Base-by-base conservation (phyloP, 2,797 vertebrate species). In the Spinus olivaceus region DNA sequence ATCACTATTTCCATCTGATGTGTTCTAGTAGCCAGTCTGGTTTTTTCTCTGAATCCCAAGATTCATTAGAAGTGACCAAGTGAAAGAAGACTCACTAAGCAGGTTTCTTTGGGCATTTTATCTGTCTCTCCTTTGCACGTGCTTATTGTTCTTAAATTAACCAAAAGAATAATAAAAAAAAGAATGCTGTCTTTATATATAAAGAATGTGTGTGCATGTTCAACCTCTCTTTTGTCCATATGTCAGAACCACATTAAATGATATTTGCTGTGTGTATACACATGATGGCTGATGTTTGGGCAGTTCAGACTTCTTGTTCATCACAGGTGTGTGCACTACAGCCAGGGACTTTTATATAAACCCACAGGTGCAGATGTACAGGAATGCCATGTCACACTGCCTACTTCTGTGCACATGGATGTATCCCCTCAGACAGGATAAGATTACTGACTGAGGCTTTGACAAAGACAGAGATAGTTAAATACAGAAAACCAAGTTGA, bases 201-300 rank as follows among this genome's bases (percentile, higher is more conserved):
- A 14, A 50, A 73, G 47, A 42, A 7, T 27, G 8, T 21, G 9
- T 61, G 12, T 46, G 12, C 3, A 1, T 63, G 17, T 81, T 72
- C 33, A 30, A 21, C 5, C 28, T 65, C 0, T 0, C 30, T 53
- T 30, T 72, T 27, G 66, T 85, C 32, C 8, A 3, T 76, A 0
- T 39, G 54, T 67, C 30, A 74, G 42, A 80, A 41, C 2, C 10
- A 5, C 39, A 50, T 50, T 12, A 59, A 66, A 32, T 73, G 15
- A 1, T 77, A 24, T 22, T 74, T 61, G 9, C 56, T 64, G 7
- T 66, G 8, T 50, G 14, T 59, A 3, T 63, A 18, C 16, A 30
- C 14, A 1, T 30, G 27, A 21, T 35, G 33, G 27, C 35, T 70
- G 30, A 14, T 49, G 8, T 56, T 21, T 18, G 50, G 54, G 21